Conservation (phyloP, 2,797 vertebrate genomes). For the Zalophus californianus region DNA sequence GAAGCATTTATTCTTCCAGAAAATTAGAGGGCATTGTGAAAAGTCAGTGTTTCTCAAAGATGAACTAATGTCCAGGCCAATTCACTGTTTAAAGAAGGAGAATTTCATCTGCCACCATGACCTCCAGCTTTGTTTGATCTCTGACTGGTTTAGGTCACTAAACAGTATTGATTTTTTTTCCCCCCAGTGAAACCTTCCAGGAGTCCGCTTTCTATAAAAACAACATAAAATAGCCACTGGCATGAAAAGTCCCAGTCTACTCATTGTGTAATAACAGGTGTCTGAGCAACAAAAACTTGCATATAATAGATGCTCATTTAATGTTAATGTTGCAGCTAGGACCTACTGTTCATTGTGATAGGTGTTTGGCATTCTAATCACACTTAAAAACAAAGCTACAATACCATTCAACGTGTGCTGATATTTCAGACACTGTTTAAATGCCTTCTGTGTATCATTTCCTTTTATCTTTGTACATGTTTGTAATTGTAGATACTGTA, state of each 20-base stretch:
- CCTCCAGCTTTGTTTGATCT: slow-evolving; percentile 26
- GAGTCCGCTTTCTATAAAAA: background rate
- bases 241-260: background rate
- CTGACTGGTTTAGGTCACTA: background rate
- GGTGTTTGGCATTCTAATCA: background rate
- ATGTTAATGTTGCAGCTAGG: background rate
- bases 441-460: background rate
- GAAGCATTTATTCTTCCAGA: slow-evolving; percentile 20
- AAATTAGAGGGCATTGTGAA: slow-evolving; percentile 3
- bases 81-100: background rate
- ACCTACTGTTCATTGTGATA: background rate
- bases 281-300: background rate
- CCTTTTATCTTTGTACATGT: background rate
- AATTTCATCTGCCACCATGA: background rate
- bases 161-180: background rate
- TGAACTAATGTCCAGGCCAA: background rate
- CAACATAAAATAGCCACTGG: background rate
- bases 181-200: background rate
- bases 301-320: background rate
- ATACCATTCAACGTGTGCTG: background rate
- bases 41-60: slow-evolving; percentile 28
- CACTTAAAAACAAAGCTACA: background rate
- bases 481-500: background rate
- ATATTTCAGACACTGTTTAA: background rate
- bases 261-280: background rate